A percentile compares a stretch with the other conserved stretches of the same genome.
Evolutionary conservation across 2,888 invertebrate genomes (phyloP).

Genomic region (Lasioglossum figueresi): DNA sequence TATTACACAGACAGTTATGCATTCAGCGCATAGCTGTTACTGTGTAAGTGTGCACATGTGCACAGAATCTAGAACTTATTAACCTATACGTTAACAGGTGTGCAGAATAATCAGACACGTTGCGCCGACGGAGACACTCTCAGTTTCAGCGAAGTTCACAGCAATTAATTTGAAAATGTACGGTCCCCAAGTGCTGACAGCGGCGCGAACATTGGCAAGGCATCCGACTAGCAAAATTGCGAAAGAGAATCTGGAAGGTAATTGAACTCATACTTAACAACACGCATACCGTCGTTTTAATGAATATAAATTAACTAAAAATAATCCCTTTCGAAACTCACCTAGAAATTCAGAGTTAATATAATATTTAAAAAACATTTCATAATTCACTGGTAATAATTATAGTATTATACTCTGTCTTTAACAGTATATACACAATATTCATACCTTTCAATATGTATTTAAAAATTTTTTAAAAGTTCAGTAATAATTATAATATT

Average conservation of each 20-base stretch:
- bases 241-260: slow-evolving; percentile 96
- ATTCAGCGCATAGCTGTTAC: neutral
- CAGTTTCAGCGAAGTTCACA: slow-evolving; percentile 98
- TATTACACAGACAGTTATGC: neutral
- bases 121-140: slow-evolving; percentile 96
- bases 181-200: slow-evolving; percentile 97
- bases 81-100: slow-evolving; percentile 87
- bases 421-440: too few species aligned
- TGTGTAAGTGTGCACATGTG: neutral
- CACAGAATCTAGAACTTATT: neutral
- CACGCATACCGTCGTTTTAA: too few species aligned
- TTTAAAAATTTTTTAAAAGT: too few species aligned
- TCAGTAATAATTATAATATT: too few species aligned
- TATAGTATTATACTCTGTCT: neutral
- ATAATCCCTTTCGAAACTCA: neutral
- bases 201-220: slow-evolving; percentile 95
- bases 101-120: slow-evolving; percentile 98
- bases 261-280: neutral
- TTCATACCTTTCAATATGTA: too few species aligned
- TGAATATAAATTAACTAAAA: neutral
- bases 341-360: neutral
- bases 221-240: slow-evolving; percentile 98
- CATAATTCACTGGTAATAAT: neutral
- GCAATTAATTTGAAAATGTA: slow-evolving; percentile 97
- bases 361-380: neutral